A percentile compares a stretch with the other conserved stretches of the same genome.
phyloP scores from a whole-genome alignment of 2,888 invertebrate genomes.

The Troides helena region DNA sequence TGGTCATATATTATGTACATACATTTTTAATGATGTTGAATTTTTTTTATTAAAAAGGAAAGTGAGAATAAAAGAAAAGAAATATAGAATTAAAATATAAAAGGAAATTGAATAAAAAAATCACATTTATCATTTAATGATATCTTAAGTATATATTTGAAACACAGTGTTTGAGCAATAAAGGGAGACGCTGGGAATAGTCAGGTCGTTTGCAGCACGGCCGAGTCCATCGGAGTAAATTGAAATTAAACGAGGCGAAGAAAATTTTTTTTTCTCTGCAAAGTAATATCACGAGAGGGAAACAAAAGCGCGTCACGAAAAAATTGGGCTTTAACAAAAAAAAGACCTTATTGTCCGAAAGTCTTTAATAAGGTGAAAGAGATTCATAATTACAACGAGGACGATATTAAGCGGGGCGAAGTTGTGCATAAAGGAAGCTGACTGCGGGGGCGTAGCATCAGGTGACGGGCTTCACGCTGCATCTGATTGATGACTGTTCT shows the following conservation, averaged over 20 bases:
- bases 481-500: slow-evolving; percentile 18
- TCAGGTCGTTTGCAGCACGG: slow-evolving; percentile 22
- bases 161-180: slow-evolving; percentile 21
- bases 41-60: not conserved
- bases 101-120: not conserved
- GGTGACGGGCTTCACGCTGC: slow-evolving; percentile 5
- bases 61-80: not conserved
- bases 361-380: slow-evolving; percentile 28
- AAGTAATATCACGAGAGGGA: slow-evolving; percentile 23
- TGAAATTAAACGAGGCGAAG: slow-evolving; percentile 28
- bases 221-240: slow-evolving; percentile 27
- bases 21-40: too few relatives aligned
- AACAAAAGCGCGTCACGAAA: slow-evolving; percentile 26
- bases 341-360: slow-evolving; percentile 27
- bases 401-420: slow-evolving; percentile 18
- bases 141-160: not conserved
- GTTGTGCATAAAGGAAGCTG: slow-evolving; percentile 18
- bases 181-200: slow-evolving; percentile 10
- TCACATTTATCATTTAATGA: not conserved
- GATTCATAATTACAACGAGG: slow-evolving; percentile 27
- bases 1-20: too few relatives aligned
- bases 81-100: not conserved
- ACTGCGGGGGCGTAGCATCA: slow-evolving; percentile 1
- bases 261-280: slow-evolving; percentile 16
- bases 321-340: slow-evolving; percentile 24